Evolutionary conservation across 2,797 vertebrate species (phyloP).

Genomic region (Ataeniobius toweri): DNA sequence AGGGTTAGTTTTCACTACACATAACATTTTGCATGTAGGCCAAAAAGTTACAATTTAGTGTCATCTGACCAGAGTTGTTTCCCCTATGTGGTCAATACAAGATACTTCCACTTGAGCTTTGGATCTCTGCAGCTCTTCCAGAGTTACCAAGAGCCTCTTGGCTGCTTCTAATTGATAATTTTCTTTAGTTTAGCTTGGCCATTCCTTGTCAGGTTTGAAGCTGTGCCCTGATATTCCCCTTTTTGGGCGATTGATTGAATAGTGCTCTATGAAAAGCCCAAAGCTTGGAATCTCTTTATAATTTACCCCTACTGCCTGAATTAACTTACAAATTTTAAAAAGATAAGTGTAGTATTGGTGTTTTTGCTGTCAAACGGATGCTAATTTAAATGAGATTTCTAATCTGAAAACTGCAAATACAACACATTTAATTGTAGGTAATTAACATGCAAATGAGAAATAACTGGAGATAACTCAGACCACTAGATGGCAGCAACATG

Average conservation of each 20-base stretch:
- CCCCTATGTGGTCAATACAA: too few species aligned
- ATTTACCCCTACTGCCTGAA: not conserved
- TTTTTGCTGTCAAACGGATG: not conserved
- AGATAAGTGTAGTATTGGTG: not conserved
- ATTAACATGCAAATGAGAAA: not conserved
- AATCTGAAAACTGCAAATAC: not conserved
- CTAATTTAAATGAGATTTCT: not conserved
- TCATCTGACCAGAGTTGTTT: too few species aligned
- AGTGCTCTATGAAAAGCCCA: not conserved
- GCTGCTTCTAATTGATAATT: not conserved
- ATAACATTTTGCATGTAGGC: too few species aligned
- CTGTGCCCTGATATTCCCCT: not conserved
- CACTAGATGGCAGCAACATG: not conserved
- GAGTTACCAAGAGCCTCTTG: not conserved
- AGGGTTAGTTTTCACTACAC: too few species aligned
- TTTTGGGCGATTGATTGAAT: not conserved
- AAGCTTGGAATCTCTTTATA: not conserved
- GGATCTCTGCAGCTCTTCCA: not conserved
- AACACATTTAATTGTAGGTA: not conserved
- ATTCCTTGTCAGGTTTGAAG: not conserved
- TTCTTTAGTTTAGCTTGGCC: not conserved
- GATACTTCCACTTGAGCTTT: too few species aligned
- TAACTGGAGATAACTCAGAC: not conserved
- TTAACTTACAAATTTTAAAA: not conserved
- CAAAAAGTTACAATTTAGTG: too few species aligned